Percentiles rank a stretch among this genome's conserved stretches.
phyloP scores from a whole-genome alignment of 2,888 invertebrate species.

The Molanna angustata region DNA sequence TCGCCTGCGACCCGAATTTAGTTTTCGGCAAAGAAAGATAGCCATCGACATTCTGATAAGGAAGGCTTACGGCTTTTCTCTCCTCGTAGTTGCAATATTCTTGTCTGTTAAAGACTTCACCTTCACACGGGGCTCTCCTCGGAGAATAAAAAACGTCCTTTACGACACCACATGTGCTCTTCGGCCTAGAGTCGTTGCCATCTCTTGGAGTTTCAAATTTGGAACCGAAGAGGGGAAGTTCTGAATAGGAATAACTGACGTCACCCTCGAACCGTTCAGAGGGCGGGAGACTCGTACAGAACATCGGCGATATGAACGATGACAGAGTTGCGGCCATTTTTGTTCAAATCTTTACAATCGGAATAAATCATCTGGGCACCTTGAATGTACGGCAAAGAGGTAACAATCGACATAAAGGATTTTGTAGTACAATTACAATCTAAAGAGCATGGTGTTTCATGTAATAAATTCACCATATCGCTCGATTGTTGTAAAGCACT shows the following conservation, averaged over 20 bases:
- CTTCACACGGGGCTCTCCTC: not conserved
- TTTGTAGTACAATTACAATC: too few species aligned
- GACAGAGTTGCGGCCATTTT: conserved; percentile 31
- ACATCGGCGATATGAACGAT: conserved; percentile 21
- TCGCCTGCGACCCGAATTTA: conserved; percentile 14
- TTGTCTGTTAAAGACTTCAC: not conserved
- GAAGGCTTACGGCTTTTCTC: conserved; percentile 14
- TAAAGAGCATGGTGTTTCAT: conserved; percentile 7
- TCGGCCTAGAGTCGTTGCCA: conserved; percentile 9
- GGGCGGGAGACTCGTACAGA: conserved; percentile 23
- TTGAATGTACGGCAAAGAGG: too few species aligned
- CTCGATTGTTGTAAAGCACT: conserved; percentile 14
- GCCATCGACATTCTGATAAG: conserved; percentile 16
- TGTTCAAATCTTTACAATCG: not conserved
- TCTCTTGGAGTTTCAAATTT: conserved; percentile 10
- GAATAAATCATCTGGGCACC: conserved; percentile 18
- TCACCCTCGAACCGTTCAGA: conserved; percentile 35
- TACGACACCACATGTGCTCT: conserved; percentile 11
- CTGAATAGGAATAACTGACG: conserved; percentile 53
- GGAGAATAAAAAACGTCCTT: not conserved
- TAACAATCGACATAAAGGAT: too few species aligned
- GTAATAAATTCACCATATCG: conserved; percentile 19
- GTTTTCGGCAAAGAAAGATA: conserved; percentile 15
- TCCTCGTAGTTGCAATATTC: conserved; percentile 13
- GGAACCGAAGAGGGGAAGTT: conserved; percentile 37